A percentile compares a stretch with the other conserved stretches of the same genome.
phyloP scores from a whole-genome alignment of 2,113 vertebrate species.

The Salvelinus alpinus region DNA sequence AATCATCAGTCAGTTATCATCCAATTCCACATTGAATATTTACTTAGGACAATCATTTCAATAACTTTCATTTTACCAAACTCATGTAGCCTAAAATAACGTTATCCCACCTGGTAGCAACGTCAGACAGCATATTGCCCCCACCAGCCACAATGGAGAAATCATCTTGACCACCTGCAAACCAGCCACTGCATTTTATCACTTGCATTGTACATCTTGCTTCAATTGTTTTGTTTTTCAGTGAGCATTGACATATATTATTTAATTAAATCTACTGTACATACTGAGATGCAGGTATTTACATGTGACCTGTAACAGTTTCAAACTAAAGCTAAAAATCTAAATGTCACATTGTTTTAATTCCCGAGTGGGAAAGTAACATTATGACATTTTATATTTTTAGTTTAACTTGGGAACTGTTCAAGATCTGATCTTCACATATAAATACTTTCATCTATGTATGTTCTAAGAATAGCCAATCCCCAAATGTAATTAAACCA shows the following conservation, averaged over 20 bases:
- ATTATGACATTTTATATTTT: neutral
- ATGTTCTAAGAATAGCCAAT: too few species aligned
- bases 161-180: conserved; percentile 64
- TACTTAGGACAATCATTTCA: neutral
- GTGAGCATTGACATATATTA: neutral
- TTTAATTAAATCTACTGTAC: neutral
- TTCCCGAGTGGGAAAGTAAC: too few species aligned
- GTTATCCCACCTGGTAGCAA: conserved; percentile 63
- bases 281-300: neutral
- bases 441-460: too few species aligned
- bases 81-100: neutral
- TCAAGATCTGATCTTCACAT: neutral
- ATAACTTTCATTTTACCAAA: neutral
- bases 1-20: neutral
- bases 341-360: neutral
- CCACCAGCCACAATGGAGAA: conserved; percentile 47
- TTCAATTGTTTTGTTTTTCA: neutral
- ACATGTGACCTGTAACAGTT: neutral
- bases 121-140: conserved; percentile 55
- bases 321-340: neutral
- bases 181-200: neutral
- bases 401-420: neutral
- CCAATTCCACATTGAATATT: neutral
- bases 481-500: too few species aligned
- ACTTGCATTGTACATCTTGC: neutral